These are phyloP conservation scores for Polyommatus iphigenia DNA, from an alignment of 2,888 invertebrate species.

Conservation along the genomic window DNA sequence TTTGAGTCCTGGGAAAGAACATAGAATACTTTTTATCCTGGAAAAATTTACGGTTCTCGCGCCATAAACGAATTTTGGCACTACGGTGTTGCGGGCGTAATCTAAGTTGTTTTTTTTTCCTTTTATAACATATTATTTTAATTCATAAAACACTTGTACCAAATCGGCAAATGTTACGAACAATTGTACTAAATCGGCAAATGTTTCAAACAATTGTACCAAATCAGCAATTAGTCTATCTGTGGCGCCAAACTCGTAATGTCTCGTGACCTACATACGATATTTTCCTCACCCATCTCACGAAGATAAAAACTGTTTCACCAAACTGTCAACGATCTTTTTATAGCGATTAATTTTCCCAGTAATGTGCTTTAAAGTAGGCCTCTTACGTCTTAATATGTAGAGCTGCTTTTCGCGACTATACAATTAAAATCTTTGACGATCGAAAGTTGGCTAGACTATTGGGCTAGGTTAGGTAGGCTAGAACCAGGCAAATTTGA, in stretches of 20 bases:
- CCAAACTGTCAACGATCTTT: not conserved
- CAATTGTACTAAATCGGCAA: not conserved
- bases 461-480: not conserved
- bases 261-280: slow-evolving; percentile 30
- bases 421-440: not conserved
- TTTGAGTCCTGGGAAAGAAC: no score
- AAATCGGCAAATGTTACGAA: not conserved
- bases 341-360: not conserved
- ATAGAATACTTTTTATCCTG: no score
- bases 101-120: no score
- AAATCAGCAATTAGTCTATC: slow-evolving; percentile 33
- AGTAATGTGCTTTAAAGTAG: not conserved
- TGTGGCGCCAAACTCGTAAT: slow-evolving; percentile 36
- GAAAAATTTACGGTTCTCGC: no score
- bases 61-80: no score
- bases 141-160: not conserved
- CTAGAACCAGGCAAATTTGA: not conserved
- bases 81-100: no score
- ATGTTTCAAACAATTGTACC: not conserved
- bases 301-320: slow-evolving; percentile 17
- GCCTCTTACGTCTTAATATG: not conserved
- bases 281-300: slow-evolving; percentile 32
- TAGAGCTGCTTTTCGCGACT: not conserved
- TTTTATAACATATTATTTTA: not conserved
- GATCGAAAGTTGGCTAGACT: not conserved